Evolutionary conservation across 2,113 vertebrate species (phyloP).

Genomic region (Spea multiplicata): DNA sequence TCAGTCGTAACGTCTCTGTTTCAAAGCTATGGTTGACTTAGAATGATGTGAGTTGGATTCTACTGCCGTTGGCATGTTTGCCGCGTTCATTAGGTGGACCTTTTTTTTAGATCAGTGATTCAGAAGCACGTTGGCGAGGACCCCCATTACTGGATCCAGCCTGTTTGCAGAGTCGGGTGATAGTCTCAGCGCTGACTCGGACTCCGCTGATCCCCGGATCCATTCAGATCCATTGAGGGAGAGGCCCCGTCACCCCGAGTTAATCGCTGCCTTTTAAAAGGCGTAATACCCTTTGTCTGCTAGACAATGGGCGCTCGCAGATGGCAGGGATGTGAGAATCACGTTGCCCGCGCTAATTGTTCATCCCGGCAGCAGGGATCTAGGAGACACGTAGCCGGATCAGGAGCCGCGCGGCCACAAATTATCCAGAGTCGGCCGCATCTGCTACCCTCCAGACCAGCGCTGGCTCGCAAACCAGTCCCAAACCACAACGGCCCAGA

Average conservation of each 20-base stretch:
- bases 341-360: neutral
- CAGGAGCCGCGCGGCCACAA: neutral
- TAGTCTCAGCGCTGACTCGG: neutral
- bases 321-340: constrained; percentile 53
- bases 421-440: neutral
- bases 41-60: too few relatives aligned
- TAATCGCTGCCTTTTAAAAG: constrained; percentile 23
- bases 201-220: constrained; percentile 1
- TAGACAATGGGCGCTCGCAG: constrained; percentile 51
- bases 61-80: too few relatives aligned
- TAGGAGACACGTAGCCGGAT: neutral
- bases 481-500: neutral
- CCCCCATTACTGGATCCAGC: too few relatives aligned
- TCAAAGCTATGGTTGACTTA: too few relatives aligned
- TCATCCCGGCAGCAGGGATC: constrained; percentile 37
- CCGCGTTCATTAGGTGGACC: too few relatives aligned
- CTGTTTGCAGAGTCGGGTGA: neutral
- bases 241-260: constrained; percentile 44
- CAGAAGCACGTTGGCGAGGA: too few relatives aligned
- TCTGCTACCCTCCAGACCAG: neutral
- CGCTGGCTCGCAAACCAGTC: neutral
- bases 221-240: neutral
- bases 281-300: constrained; percentile 48
- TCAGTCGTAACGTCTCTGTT: too few relatives aligned
- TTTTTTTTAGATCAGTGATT: too few relatives aligned